Evolutionary conservation across 2,113 vertebrate genomes (phyloP), one percentile per base, ranked within the genome.

Genomic region (Motacilla tschutschensis): DNA sequence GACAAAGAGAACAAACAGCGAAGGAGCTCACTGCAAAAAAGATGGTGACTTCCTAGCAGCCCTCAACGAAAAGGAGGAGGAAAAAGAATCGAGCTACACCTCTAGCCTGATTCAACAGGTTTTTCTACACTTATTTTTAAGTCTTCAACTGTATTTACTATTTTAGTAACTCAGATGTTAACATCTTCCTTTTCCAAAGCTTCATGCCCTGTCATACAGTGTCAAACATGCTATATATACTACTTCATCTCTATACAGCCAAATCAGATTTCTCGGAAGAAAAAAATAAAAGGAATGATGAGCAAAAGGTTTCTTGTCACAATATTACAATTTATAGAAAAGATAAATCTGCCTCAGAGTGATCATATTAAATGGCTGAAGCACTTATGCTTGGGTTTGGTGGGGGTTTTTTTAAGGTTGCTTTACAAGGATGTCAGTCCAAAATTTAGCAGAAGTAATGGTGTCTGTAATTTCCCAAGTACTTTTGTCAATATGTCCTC

Each of bases 1-100:
- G 91, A 94, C 90, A 93, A 92, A 93, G 83, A 75, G 73, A 95
- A 87, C 76, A 93, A 90, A 77, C 44, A 85, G 90, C 6, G 0
- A 88, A 90, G 79, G 20, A 87, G 88, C 85, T 87, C 57, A 35
- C 78, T 71, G 79, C 77, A 92, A 87, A 84, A 84, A 84, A 57
- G 41, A 91, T 59, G 69, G 64, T 75, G 48, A 83, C 74, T 86
- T 91, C 64, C 60, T 79, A 84, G 38, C 44, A 90, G 60, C 64
- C 65, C 72, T 90, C 47, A 84, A 73, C 58, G 44, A 47, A 83
- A 83, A 62, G 20, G 20, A 53, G 67, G 47, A 48, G 21, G 5
- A 26, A 51, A 72, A 79, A 65, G 35, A 64, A 78, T 16, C 33
- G 88, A 76, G 75, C 67, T 79, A 18, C 8, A 66, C 25, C 57